Conservation (phyloP, 2,797 vertebrate species). For the Phoeniculus purpureus region DNA sequence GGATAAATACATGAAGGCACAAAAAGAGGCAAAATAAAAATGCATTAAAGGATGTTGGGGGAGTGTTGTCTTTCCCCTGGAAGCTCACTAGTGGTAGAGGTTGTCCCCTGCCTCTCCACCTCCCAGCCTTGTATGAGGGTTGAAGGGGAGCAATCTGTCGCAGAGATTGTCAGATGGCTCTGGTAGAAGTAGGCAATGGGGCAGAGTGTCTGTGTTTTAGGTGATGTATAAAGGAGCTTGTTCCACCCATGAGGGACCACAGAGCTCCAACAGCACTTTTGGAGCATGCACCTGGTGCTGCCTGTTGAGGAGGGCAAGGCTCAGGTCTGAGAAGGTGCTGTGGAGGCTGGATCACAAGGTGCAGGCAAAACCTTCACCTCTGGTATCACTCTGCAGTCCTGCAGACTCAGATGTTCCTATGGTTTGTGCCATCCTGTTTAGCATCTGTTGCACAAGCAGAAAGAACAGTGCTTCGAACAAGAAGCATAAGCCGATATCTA, state of each 20-base stretch:
- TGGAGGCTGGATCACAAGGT: background rate
- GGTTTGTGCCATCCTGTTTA: constrained; percentile 47
- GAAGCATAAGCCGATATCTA: background rate
- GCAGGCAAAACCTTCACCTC: background rate
- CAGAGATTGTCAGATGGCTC: background rate
- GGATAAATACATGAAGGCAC: background rate
- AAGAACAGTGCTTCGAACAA: background rate
- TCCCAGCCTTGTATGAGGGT: rapidly evolving
- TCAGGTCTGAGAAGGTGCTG: background rate
- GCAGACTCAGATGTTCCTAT: constrained; percentile 6
- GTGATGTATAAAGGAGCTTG: background rate
- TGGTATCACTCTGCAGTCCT: background rate
- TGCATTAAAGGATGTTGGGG: background rate
- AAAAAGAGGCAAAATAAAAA: background rate
- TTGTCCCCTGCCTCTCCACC: background rate
- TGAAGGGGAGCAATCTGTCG: background rate
- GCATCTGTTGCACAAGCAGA: constrained; percentile 19
- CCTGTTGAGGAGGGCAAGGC: rapidly evolving
- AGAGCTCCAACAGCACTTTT: background rate
- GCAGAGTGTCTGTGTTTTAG: background rate
- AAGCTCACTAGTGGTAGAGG: background rate
- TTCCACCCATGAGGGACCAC: background rate
- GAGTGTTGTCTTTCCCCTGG: background rate
- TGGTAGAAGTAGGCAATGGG: background rate
- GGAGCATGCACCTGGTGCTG: rapidly evolving